Evolutionary conservation across 2,797 vertebrate species (phyloP), one percentile per base, ranked within the genome.

Genomic region (Pogonophryne albipinna): DNA sequence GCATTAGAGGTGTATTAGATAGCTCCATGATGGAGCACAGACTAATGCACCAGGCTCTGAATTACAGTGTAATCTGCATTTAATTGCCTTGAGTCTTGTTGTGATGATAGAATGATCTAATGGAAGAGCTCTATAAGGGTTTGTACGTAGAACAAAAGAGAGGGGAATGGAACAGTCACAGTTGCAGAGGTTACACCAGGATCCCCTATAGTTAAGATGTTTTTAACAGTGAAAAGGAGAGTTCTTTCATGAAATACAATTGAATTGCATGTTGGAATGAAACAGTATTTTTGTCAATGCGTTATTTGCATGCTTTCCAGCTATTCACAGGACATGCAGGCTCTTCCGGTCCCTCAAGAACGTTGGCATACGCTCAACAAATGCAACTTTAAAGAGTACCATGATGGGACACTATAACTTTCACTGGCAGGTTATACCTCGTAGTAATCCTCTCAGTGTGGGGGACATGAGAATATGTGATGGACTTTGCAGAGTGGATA

Each of bases 1-100:
- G 92, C 92, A 94, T 94, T 94, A 94, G 88, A 88, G 72, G 84
- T 93, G 86, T 94, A 91, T 93, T 93, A 91, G 90, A 93, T 91
- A 77, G 91, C 82, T 89, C 70, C 52, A 75, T 84, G 86, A 88
- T 92, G 84, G 84, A 90, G 83, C 83, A 78, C 79, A 84, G 85
- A 85, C 88, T 89, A 94, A 94, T 94, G 92, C 83, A 92, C 83
- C 89, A 88, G 83, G 46, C 84, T 84, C 85, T 87, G 85, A 91
- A 93, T 92, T 89, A 89, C 66, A 78, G 77, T 34, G 1, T 91
- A 93, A 94, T 94, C 90, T 93, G 81, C 82, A 84, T 93, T 91
- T 94, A 93, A 94, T 94, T 94, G 91, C 89, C 89, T 67, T 16
- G 90, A 88, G 79, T 93, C 93, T 92, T 90, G 91, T 89, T 93